Conservation (phyloP, 2,113 vertebrate species). For the Hassar affinis region DNA sequence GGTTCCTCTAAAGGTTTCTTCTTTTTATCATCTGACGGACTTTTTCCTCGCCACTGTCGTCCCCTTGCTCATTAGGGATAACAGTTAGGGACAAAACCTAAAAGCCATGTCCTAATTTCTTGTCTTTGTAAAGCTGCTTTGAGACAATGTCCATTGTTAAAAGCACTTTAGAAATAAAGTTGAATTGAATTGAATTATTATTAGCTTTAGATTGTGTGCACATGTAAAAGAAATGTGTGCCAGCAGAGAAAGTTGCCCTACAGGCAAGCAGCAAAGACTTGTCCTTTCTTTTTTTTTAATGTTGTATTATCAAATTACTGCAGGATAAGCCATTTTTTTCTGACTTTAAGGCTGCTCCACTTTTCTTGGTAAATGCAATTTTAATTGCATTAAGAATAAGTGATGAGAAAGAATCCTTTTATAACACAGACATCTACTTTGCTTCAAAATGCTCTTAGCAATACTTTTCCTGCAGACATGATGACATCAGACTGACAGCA, state of each 20-base stretch:
- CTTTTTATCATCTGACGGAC: too few relatives aligned
- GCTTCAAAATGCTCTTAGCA: constrained; percentile 35
- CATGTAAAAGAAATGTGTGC: background rate
- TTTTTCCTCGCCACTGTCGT: too few relatives aligned
- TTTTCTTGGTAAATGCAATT: constrained; percentile 49
- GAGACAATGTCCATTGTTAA: too few relatives aligned
- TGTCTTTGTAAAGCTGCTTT: too few relatives aligned
- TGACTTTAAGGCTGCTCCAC: constrained; percentile 30
- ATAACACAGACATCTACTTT: constrained; percentile 30
- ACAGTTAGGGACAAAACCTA: too few relatives aligned
- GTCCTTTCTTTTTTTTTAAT: background rate
- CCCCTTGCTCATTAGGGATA: too few relatives aligned
- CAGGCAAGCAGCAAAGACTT: constrained; percentile 4
- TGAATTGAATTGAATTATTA: too few relatives aligned
- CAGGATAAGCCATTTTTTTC: constrained; percentile 33
- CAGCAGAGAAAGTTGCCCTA: background rate
- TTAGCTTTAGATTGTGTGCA: background rate
- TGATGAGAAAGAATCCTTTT: constrained; percentile 38
- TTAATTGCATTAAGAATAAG: constrained; percentile 42
- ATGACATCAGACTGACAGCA: constrained; percentile 33
- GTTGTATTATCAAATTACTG: constrained; percentile 31
- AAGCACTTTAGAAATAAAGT: too few relatives aligned
- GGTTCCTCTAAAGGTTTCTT: too few relatives aligned
- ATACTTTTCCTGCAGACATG: constrained; percentile 30
- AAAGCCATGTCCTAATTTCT: too few relatives aligned